phyloP scores from a whole-genome alignment of 2,797 vertebrate species.

The Epinephelus coioides region DNA sequence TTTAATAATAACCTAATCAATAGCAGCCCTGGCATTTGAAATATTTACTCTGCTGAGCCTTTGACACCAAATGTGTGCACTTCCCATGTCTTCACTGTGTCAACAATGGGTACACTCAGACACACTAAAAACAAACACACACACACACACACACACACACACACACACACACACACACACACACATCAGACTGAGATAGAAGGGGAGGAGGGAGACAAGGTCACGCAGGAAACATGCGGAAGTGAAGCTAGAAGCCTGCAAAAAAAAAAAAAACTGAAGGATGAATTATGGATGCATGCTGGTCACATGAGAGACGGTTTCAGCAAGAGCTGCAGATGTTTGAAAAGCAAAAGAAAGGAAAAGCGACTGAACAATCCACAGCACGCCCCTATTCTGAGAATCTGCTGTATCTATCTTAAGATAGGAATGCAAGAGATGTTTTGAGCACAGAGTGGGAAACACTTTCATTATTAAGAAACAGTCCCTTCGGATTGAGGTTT shows the following conservation, averaged over 20 bases:
- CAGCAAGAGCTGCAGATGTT: conserved; percentile 70
- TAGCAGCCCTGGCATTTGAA: conserved; percentile 42
- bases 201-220: conserved; percentile 60
- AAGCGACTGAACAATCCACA: conserved; percentile 32
- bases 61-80: conserved; percentile 53
- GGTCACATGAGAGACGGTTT: conserved; percentile 61
- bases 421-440: conserved; percentile 50
- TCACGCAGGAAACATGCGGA: conserved; percentile 72
- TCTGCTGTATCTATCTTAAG: conserved; percentile 45
- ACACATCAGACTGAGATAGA: conserved; percentile 32
- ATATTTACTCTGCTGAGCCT: conserved; percentile 46
- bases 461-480: conserved; percentile 17
- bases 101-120: conserved; percentile 45
- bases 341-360: conserved; percentile 38
- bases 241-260: conserved; percentile 53
- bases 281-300: conserved; percentile 78
- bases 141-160: conserved; percentile 29
- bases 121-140: conserved; percentile 40
- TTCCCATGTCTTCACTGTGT: conserved; percentile 62
- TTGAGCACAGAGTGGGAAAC: conserved; percentile 20
- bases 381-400: conserved; percentile 32
- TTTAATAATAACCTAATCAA: conserved; percentile 53
- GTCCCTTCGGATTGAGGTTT: conserved; percentile 1
- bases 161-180: no score
- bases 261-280: conserved; percentile 48